Evolutionary conservation across 2,888 invertebrate genomes (phyloP), one percentile per base, ranked within the genome.

Genomic region (Zonitis immaculata): DNA sequence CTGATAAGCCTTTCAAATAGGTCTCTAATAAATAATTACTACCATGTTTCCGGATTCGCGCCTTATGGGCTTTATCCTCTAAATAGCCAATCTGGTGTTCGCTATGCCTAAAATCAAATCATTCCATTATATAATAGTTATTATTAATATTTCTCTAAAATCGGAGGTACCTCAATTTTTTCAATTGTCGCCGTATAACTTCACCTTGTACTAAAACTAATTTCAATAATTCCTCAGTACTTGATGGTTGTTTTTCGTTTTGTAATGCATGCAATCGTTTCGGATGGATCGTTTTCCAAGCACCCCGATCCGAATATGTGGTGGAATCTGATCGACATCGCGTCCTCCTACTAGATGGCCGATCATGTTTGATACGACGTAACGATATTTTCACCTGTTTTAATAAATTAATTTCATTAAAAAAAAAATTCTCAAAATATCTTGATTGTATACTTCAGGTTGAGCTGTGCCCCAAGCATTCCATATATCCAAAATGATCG

Each of bases 1-100:
- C 79, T 27, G 80, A 76, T 25, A 79, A 64, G n/a, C 80, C 80
- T 62, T 80, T 80, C 42, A 90, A 78, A 70, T 90, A 90, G 1
- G 89, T 86, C 72, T 89, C 88, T 12, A 89, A 77, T 44, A 90
- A 79, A 71, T 90, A 90, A 74, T 90, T 89, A 57, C 87, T 87
- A 14, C 89, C 89, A 68, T 88, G 83, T 66, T 87, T 86, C 59
- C 86, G 82, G 75, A 87, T 85, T 44, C 89, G 78, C 42, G 80
- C 82, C 59, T 84, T 82, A 73, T 90, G 89, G 25, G 88, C 86
- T 68, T 88, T 86, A 68, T 88, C 87, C 77, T 89, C 89, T 63
- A 89, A 81, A 66, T 83, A 83, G 58, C 87, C 87, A 64, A 92
- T 91, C 66, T 89, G 82, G 66, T 85, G 83, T 71, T 91, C 91